phyloP scores from a whole-genome alignment of 2,888 invertebrate species.

The Camponotus fellah region DNA sequence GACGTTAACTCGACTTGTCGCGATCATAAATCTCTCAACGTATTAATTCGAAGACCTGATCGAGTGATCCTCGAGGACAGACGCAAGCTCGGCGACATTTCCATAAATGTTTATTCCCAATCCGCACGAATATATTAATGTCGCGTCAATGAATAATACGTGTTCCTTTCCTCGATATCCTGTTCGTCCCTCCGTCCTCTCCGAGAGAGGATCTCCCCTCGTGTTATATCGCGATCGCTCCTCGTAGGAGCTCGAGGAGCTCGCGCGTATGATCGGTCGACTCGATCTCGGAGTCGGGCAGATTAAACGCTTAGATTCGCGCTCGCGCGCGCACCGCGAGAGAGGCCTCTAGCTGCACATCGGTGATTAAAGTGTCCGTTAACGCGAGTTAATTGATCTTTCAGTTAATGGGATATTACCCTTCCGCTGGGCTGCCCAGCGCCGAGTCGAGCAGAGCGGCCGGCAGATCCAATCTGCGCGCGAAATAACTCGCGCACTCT shows the following conservation, averaged over 20 bases:
- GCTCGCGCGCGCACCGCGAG: slow-evolving; percentile 31
- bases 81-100: slow-evolving; percentile 5
- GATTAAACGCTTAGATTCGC: slow-evolving; percentile 58
- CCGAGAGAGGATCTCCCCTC: not conserved
- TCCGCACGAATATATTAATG: not conserved
- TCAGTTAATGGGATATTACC: slow-evolving; percentile 66
- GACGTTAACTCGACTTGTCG: not conserved
- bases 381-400: slow-evolving; percentile 78
- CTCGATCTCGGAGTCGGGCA: slow-evolving; percentile 51
- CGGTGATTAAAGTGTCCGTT: slow-evolving; percentile 74
- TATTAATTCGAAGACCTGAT: slow-evolving; percentile 38
- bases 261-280: slow-evolving; percentile 35
- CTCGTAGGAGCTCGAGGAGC: slow-evolving; percentile 6
- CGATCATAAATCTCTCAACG: slow-evolving; percentile 7
- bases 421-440: slow-evolving; percentile 60
- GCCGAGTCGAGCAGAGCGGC: slow-evolving; percentile 22
- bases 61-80: slow-evolving; percentile 5
- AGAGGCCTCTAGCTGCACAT: slow-evolving; percentile 43
- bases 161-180: slow-evolving; percentile 3
- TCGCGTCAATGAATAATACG: slow-evolving; percentile 50
- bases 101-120: slow-evolving; percentile 48
- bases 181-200: not conserved
- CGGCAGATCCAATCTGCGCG: slow-evolving; percentile 58
- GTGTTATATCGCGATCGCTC: slow-evolving; percentile 46
- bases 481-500: slow-evolving; percentile 61